Evolutionary conservation across 2,113 vertebrate genomes (phyloP), one percentile per base, ranked within the genome.

Genomic region (Clinocottus analis): DNA sequence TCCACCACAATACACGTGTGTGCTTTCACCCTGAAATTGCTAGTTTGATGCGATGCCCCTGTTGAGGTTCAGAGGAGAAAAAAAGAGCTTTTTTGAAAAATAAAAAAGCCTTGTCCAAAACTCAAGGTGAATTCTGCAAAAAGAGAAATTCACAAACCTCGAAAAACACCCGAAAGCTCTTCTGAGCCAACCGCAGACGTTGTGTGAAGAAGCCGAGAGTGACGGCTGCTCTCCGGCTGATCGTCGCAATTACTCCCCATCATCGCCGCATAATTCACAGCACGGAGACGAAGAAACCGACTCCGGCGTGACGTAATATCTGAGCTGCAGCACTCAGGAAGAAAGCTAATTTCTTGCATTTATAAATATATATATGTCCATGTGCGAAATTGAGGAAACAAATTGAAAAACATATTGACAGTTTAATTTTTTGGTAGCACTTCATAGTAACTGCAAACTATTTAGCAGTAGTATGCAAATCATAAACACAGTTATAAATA

Each of bases 51-150:
- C 47, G 58, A 56, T 31, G 66, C 25, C 49, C 19, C 72, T 9
- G 16, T 23, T 55, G 73, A 43, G 39, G 14, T 37, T 1, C 3
- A 59, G 5, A 59, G 49, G 47, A 47, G 41, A 53, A 66, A 31
- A 53, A 66, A 31, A 21, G 29, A 62, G 16, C 43, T 12, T 14
- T n/a, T 61, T 21, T 17, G 25, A 21, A 76, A 27, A 35, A 66
- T 53, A 53, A 77, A 53, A 81, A 53, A 81, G 53, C 31, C 16
- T 39, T 62, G 14, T 60, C 56, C 71, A 63, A 64, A 64, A 83
- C 65, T 53, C 14, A 45, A 64, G n/a, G 7, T 43, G 41, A 63
- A 35, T 43, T 29, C 43, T 53, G 58, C 37, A 58, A 67, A 45
- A 6, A 7, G 19, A 59, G 10, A 61, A 61, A 21, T 65, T 75